Percentiles rank a stretch among this genome's conserved stretches.
These are phyloP conservation scores for Hypena proboscidalis DNA, from an alignment of 2,888 invertebrate species.

Conservation along the genomic window DNA sequence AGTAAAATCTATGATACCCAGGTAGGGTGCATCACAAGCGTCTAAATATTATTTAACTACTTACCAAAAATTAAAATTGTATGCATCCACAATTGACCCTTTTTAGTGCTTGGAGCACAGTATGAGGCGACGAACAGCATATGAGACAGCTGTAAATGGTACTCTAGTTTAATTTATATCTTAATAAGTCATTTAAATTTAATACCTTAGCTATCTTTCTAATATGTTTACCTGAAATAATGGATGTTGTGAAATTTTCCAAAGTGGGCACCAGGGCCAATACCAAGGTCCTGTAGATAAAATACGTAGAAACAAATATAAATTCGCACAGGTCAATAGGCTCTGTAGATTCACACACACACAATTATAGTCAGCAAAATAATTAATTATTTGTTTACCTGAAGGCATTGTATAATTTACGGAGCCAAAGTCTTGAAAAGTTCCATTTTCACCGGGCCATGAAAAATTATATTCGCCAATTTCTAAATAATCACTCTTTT, in stretches of 20 bases:
- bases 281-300: slow-evolving; percentile 81
- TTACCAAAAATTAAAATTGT: slow-evolving; percentile 91
- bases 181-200: not conserved
- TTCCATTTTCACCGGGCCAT: slow-evolving; percentile 81
- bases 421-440: slow-evolving; percentile 73
- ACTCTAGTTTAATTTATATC: not conserved
- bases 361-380: not conserved
- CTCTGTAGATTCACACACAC: no score
- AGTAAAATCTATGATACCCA: no score
- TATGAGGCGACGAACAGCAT: slow-evolving; percentile 92
- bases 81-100: slow-evolving; percentile 93
- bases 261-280: slow-evolving; percentile 89
- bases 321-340: no score
- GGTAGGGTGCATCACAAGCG: not conserved
- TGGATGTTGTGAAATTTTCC: slow-evolving; percentile 91
- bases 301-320: slow-evolving; percentile 4
- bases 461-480: slow-evolving; percentile 78
- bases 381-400: slow-evolving; percentile 53
- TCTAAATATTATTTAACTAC: no score
- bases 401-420: slow-evolving; percentile 79
- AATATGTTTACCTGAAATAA: slow-evolving; percentile 73
- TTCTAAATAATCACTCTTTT: slow-evolving; percentile 72
- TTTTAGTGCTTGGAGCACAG: slow-evolving; percentile 91
- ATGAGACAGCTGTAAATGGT: slow-evolving; percentile 89
- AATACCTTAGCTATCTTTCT: not conserved